Evolutionary conservation across 2,113 vertebrate genomes (phyloP).

Genomic region (Coryphaenoides rupestris): DNA sequence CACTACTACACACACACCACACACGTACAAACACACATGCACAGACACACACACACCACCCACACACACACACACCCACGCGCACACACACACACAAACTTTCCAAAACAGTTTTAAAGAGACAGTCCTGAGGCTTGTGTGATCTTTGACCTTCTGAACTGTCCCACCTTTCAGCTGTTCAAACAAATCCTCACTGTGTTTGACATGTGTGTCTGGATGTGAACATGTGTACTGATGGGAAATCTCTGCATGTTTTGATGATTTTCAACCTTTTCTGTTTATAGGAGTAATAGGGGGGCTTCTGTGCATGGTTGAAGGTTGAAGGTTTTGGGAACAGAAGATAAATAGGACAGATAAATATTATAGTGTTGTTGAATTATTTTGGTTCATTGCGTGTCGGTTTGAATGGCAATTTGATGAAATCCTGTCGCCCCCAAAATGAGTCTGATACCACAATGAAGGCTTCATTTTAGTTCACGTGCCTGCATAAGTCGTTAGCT

Average conservation of each 20-base stretch:
- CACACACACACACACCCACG: background rate
- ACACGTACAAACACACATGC: background rate
- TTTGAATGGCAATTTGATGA: too few relatives aligned
- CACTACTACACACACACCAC: conserved; percentile 7
- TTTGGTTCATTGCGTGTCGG: too few relatives aligned
- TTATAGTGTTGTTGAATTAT: too few relatives aligned
- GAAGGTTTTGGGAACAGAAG: too few relatives aligned
- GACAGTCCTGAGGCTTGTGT: conserved; percentile 37
- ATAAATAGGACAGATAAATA: too few relatives aligned
- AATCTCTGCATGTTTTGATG: conserved; percentile 28
- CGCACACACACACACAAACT: conserved; percentile 18
- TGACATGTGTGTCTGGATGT: conserved; percentile 2
- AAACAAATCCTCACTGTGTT: conserved; percentile 9
- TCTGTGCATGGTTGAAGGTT: too few relatives aligned
- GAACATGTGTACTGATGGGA: conserved; percentile 32
- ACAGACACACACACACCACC: background rate
- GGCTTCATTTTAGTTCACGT: too few relatives aligned
- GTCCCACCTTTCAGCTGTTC: conserved; percentile 51
- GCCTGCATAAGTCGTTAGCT: too few relatives aligned
- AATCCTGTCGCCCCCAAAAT: too few relatives aligned
- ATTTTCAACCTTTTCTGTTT: conserved; percentile 32
- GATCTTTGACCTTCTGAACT: conserved; percentile 42
- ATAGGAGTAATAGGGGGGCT: too few relatives aligned
- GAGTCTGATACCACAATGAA: too few relatives aligned
- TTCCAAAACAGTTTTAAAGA: conserved; percentile 33